Base-by-base conservation (phyloP, 1,140 invertebrate species). In the Dryas iulia region DNA sequence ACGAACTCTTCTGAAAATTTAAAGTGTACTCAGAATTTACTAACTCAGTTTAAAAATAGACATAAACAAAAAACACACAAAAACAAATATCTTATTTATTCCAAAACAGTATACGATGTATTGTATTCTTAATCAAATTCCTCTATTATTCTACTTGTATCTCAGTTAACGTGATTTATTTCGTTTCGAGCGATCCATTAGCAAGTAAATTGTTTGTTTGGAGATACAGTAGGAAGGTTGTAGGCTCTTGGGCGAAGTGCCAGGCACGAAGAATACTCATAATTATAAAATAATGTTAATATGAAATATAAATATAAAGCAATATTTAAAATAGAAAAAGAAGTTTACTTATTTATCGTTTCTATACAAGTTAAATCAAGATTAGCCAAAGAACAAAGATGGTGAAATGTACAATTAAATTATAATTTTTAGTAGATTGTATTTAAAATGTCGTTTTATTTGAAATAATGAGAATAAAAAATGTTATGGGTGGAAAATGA, bases 181-280 rank as follows among this genome's bases (percentile, higher is more conserved):
- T 69, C 35, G 28, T 72, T 47, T 62, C 59, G 28, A 53, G 63
- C 59, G 69, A 76, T 72, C 73, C 76, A 79, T 79, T 78, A 80
- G 71, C 69, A 57, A 35, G 33, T 65, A 76, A 76, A 67, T 71
- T 58, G 66, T 39, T 71, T 75, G 60, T 74, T 62, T 62, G 59
- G 70, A 73, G 72, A 77, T 77, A 65, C 63, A 59, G 62, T 70
- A 47, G 39, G 7, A 47, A 47, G 39, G 14, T 10, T 47, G 39
- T 47, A 52, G 59, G 59, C 57, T 68, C 63, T 58, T 61, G 79
- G 82, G 82, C 82, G 59, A 5, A 25, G n/a, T 77, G 80, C 80
- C 82, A 84, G 71, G 25, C 71, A 62, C 59, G 39, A 62, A 62
- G 52, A 53, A 62, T 62, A 53, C 56, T 69, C 75, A 77, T 69